phyloP scores from a whole-genome alignment of 2,888 invertebrate genomes.

The Conchocele bisecta region DNA sequence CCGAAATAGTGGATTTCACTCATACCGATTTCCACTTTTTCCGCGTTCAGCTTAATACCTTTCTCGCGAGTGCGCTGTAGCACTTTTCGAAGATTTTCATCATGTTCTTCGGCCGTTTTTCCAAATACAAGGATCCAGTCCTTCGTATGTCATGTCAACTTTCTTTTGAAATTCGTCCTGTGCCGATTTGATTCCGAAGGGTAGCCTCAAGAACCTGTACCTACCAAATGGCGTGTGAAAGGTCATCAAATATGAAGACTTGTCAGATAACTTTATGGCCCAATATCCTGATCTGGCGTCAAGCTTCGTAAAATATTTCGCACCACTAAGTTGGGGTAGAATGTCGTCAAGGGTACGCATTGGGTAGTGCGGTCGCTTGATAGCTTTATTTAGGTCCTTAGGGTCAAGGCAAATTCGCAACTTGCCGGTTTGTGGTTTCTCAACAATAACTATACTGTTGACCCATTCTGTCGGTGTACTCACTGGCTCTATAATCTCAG shows the following conservation, averaged over 20 bases:
- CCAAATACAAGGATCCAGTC: slow-evolving; percentile 42
- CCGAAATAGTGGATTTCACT: slow-evolving; percentile 16
- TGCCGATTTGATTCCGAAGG: slow-evolving; percentile 13
- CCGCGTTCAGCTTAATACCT: slow-evolving; percentile 34
- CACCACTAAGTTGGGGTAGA: slow-evolving; percentile 11
- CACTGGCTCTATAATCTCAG: slow-evolving; percentile 9
- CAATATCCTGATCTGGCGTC: slow-evolving; percentile 35
- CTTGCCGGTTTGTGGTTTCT: slow-evolving; percentile 12
- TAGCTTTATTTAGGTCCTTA: slow-evolving; percentile 41
- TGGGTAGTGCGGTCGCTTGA: slow-evolving; percentile 51
- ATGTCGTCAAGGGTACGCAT: slow-evolving; percentile 37
- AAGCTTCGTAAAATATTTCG: slow-evolving; percentile 16
- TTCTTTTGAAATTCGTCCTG: slow-evolving; percentile 48
- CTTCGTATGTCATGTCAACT: slow-evolving; percentile 14
- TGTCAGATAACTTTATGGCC: slow-evolving; percentile 43
- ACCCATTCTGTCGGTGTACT: slow-evolving; percentile 20
- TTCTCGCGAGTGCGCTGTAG: slow-evolving; percentile 13
- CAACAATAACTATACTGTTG: slow-evolving; percentile 14
- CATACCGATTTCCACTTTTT: background rate
- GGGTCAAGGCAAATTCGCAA: slow-evolving; percentile 44
- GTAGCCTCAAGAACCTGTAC: slow-evolving; percentile 36
- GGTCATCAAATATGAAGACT: slow-evolving; percentile 41
- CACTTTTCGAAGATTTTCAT: slow-evolving; percentile 22
- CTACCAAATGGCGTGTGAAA: slow-evolving; percentile 41
- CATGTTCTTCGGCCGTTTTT: slow-evolving; percentile 30